A percentile compares a stretch with the other conserved stretches of the same genome.
Conservation (phyloP, 2,113 vertebrate species). For the Otis tarda region DNA sequence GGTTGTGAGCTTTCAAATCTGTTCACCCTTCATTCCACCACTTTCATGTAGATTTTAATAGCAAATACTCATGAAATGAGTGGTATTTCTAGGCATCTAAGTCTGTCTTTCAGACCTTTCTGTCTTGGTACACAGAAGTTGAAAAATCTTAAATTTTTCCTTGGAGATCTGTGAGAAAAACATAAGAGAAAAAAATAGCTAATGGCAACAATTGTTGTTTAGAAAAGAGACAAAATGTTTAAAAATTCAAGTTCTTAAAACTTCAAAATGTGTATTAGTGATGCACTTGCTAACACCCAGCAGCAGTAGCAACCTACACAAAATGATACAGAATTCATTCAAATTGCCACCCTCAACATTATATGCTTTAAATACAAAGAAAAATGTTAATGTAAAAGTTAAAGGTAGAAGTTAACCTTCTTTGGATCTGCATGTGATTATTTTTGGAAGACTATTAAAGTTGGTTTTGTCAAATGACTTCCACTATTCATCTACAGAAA, state of each 20-base stretch:
- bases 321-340: conserved; percentile 24
- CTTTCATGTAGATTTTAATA: conserved; percentile 5
- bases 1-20: conserved; percentile 59
- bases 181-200: conserved; percentile 25
- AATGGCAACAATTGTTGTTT: conserved; percentile 19
- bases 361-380: neutral
- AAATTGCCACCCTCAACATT: neutral
- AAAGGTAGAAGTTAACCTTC: neutral
- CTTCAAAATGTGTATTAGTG: conserved; percentile 14
- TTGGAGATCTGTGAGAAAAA: conserved; percentile 16
- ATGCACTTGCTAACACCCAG: conserved; percentile 53
- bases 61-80: neutral
- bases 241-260: conserved; percentile 20
- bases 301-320: conserved; percentile 50
- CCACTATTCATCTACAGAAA: neutral
- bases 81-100: conserved; percentile 44
- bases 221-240: conserved; percentile 32
- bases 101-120: conserved; percentile 15
- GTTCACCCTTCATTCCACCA: conserved; percentile 9
- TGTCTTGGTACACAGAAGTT: neutral
- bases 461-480: neutral
- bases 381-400: neutral
- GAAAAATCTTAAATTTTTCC: conserved; percentile 37
- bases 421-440: neutral
- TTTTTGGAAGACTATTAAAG: neutral